phyloP scores from a whole-genome alignment of 2,888 invertebrate genomes.

The Drosophila paramelanica region DNA sequence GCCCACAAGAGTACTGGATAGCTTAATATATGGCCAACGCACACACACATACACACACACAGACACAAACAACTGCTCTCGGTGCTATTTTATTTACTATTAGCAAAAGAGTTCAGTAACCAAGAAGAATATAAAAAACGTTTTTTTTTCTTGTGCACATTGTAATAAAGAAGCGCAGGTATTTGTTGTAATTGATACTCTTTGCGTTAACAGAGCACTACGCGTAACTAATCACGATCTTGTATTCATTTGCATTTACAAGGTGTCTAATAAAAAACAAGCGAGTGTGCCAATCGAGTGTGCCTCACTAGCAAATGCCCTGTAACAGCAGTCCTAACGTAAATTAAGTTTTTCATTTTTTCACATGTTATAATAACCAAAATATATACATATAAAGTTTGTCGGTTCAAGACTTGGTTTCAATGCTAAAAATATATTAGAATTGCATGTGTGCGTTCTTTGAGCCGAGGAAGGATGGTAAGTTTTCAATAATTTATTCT shows the following conservation, averaged over 20 bases:
- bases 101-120: neutral
- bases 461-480: too few relatives aligned
- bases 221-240: slow-evolving; percentile 36
- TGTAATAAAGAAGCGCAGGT: slow-evolving; percentile 42
- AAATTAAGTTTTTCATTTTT: too few relatives aligned
- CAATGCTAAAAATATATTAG: neutral
- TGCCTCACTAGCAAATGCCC: neutral
- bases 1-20: neutral
- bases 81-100: slow-evolving; percentile 11
- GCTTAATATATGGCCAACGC: slow-evolving; percentile 31
- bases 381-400: too few relatives aligned
- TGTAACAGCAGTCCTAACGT: neutral
- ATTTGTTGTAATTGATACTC: slow-evolving; percentile 49
- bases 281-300: neutral
- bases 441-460: too few relatives aligned
- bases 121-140: slow-evolving; percentile 23
- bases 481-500: too few relatives aligned
- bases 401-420: too few relatives aligned
- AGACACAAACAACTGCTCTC: slow-evolving; percentile 1
- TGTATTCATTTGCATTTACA: slow-evolving; percentile 53
- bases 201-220: slow-evolving; percentile 13
- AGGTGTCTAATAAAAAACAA: slow-evolving; percentile 8
- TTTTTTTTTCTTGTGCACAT: neutral
- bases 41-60: slow-evolving; percentile 17
- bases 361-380: too few relatives aligned